These are phyloP conservation scores for Ursus arctos DNA, from an alignment of 2,113 vertebrate species.

Conservation along the genomic window DNA sequence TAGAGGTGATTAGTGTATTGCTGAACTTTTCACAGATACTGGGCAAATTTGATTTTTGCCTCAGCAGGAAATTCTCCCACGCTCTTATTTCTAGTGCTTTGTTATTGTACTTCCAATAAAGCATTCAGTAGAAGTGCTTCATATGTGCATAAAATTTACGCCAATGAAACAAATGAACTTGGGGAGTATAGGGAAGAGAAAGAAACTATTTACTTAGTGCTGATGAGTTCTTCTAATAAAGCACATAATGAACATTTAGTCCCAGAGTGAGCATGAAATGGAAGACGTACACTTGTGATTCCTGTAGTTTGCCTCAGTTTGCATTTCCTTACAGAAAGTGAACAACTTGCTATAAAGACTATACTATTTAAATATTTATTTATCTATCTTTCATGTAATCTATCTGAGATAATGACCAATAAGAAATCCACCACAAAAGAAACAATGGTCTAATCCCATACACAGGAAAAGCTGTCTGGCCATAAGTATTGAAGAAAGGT, in stretches of 20 bases:
- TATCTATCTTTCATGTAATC: not conserved
- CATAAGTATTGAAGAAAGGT: not conserved
- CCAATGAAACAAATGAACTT: not conserved
- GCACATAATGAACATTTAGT: not conserved
- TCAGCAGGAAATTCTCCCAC: not conserved
- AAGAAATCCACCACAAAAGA: not conserved
- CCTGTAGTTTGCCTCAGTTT: not conserved
- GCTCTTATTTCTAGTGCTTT: not conserved
- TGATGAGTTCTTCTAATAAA: not conserved
- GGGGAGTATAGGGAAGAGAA: not conserved
- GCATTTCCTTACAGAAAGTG: not conserved
- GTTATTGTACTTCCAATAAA: not conserved
- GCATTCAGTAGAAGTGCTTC: not conserved
- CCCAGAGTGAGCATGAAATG: not conserved
- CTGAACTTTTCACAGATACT: not conserved
- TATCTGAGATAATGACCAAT: not conserved
- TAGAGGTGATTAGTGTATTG: not conserved
- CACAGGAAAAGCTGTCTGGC: not conserved
- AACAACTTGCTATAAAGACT: not conserved
- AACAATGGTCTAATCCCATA: not conserved
- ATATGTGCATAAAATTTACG: not conserved
- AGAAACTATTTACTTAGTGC: not conserved
- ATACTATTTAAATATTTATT: not conserved
- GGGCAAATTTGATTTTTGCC: not conserved
- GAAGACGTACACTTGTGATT: not conserved